Evolutionary conservation across 2,797 vertebrate genomes (phyloP).

Genomic region (Antennarius maculatus): DNA sequence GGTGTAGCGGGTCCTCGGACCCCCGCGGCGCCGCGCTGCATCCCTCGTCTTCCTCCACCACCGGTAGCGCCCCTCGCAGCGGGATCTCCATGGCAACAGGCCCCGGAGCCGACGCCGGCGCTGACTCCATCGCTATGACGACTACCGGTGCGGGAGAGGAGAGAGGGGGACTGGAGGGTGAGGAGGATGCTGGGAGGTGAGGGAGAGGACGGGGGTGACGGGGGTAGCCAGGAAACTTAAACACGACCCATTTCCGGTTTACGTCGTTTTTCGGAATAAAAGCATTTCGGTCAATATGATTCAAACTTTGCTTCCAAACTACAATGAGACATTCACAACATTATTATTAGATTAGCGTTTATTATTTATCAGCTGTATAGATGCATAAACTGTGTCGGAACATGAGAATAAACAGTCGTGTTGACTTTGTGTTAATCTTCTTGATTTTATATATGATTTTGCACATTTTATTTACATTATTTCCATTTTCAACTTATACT

Average conservation of each 20-base stretch:
- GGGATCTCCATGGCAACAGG: slow-evolving; percentile 91
- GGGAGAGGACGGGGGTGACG: background rate
- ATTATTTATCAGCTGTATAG: too few species aligned
- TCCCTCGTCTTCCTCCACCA: slow-evolving; percentile 76
- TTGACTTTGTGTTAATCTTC: too few species aligned
- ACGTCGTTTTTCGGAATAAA: slow-evolving; percentile 43
- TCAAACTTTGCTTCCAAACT: too few species aligned
- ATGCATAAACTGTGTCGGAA: too few species aligned
- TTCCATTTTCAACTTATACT: too few species aligned
- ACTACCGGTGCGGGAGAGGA: slow-evolving; percentile 76
- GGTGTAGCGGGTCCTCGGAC: slow-evolving; percentile 72
- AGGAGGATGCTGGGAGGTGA: slow-evolving; percentile 12
- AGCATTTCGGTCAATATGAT: background rate
- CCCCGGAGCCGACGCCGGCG: slow-evolving; percentile 73
- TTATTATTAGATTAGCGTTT: too few species aligned
- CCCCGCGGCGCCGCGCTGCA: slow-evolving; percentile 32
- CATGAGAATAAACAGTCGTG: too few species aligned
- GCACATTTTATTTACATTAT: too few species aligned
- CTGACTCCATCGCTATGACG: slow-evolving; percentile 91
- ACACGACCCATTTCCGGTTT: slow-evolving; percentile 15
- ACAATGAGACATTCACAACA: too few species aligned
- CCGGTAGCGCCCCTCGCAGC: slow-evolving; percentile 76
- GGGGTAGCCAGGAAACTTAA: background rate
- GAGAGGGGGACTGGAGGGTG: slow-evolving; percentile 17
- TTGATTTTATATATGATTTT: too few species aligned